Percentiles rank a stretch among this genome's conserved stretches.
phyloP scores from a whole-genome alignment of 1,140 invertebrate species.

The Harlomillsia oculata region DNA sequence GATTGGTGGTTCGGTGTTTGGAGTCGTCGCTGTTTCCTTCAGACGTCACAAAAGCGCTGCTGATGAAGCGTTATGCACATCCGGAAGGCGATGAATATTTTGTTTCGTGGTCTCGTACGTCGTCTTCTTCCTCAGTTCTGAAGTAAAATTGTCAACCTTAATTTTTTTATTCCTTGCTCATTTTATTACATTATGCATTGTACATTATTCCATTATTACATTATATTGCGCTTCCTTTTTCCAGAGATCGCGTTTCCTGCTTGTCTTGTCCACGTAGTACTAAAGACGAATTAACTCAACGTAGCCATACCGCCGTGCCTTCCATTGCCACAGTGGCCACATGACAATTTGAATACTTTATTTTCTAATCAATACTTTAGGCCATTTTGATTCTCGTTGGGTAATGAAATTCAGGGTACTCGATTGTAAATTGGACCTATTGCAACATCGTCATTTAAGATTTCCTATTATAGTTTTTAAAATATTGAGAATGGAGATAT shows the following conservation, averaged over 20 bases:
- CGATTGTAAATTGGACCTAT: too few species aligned
- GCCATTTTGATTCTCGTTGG: too few species aligned
- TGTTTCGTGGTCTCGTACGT: slow-evolving; percentile 54
- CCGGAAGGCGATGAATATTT: slow-evolving; percentile 51
- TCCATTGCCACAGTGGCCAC: too few species aligned
- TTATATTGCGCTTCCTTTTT: background rate
- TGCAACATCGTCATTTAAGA: too few species aligned
- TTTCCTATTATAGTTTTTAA: too few species aligned
- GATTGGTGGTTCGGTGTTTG: slow-evolving; percentile 43
- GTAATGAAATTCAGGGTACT: too few species aligned
- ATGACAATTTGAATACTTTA: too few species aligned
- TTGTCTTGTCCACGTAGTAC: background rate
- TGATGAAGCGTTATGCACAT: slow-evolving; percentile 42
- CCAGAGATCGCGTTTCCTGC: background rate
- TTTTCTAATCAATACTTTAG: too few species aligned
- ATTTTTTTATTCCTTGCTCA: background rate
- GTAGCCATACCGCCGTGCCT: background rate
- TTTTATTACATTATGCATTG: background rate
- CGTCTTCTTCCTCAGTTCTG: slow-evolving; percentile 53
- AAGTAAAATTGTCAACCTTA: slow-evolving; percentile 44
- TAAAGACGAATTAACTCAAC: background rate
- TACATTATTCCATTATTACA: background rate
- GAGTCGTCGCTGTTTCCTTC: slow-evolving; percentile 46
- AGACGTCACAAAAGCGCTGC: slow-evolving; percentile 47
- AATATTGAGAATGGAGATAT: too few species aligned